Percentiles rank a stretch among this genome's conserved stretches.
Conservation (phyloP, 1,140 invertebrate genomes). For the Neodiprion pinetum region DNA sequence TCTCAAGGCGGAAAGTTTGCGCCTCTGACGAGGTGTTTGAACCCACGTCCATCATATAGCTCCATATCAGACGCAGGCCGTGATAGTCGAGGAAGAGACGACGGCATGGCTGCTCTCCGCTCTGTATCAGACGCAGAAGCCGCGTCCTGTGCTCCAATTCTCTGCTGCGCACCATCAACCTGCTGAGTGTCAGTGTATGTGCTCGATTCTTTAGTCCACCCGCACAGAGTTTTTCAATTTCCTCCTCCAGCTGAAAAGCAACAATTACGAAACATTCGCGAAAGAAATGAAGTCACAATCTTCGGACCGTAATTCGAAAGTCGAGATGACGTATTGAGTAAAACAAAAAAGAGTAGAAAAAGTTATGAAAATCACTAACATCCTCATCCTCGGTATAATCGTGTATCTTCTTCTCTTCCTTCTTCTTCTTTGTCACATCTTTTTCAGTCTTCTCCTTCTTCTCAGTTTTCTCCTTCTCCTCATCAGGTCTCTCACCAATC, state of each 20-base stretch:
- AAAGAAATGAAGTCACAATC: slow-evolving; percentile 26
- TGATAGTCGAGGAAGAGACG: slow-evolving; percentile 95
- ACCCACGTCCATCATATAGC: slow-evolving; percentile 84
- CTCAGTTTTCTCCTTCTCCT: slow-evolving; percentile 68
- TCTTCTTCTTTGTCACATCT: slow-evolving; percentile 45
- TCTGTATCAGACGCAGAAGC: slow-evolving; percentile 73
- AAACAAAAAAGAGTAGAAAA: slow-evolving; percentile 17
- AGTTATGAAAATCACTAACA: slow-evolving; percentile 58
- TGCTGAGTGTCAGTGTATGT: slow-evolving; percentile 86
- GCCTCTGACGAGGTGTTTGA: slow-evolving; percentile 62
- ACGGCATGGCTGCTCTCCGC: slow-evolving; percentile 80
- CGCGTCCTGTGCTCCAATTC: slow-evolving; percentile 75
- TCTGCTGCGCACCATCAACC: slow-evolving; percentile 92
- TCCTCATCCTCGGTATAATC: slow-evolving; percentile 72
- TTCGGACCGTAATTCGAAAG: not conserved
- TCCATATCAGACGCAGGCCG: slow-evolving; percentile 87
- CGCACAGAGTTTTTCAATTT: slow-evolving; percentile 75
- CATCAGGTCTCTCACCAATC: slow-evolving; percentile 87
- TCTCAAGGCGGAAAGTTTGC: slow-evolving; percentile 69
- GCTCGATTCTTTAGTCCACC: slow-evolving; percentile 86
- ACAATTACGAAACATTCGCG: slow-evolving; percentile 29
- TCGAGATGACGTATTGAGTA: not conserved
- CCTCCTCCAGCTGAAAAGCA: slow-evolving; percentile 75
- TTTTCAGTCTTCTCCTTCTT: slow-evolving; percentile 61
- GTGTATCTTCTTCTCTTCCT: slow-evolving; percentile 58